phyloP scores from a whole-genome alignment of 2,113 vertebrate genomes.

The Archilochus colubris region DNA sequence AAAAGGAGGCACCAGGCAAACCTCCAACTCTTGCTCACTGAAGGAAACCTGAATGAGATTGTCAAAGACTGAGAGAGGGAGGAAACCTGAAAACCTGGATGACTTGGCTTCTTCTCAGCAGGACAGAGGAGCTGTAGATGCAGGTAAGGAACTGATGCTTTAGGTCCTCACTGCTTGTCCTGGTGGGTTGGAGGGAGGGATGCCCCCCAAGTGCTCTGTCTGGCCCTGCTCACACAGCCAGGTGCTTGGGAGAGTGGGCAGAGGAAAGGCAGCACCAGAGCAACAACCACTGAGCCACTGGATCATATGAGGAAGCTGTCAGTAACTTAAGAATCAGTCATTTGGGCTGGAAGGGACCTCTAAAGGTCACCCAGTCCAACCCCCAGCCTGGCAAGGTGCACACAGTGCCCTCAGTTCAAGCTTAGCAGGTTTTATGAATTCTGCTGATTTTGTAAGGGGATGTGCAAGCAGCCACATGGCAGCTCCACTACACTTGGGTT shows the following conservation, averaged over 20 bases:
- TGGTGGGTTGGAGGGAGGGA: not conserved
- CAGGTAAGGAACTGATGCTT: not conserved
- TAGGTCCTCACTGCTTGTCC: not conserved
- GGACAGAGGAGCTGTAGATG: accelerated
- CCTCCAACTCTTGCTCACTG: not conserved
- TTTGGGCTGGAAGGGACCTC: no score
- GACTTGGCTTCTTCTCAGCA: not conserved
- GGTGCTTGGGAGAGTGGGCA: no score
- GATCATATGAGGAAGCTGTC: no score
- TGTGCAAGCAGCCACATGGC: not conserved
- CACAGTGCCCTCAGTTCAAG: no score
- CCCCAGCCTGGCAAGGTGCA: no score
- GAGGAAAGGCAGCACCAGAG: no score
- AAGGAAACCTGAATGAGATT: not conserved
- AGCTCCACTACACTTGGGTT: not conserved
- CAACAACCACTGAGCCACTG: no score
- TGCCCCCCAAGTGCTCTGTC: not conserved
- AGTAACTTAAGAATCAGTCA: no score
- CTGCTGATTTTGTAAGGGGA: no score
- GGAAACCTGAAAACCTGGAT: not conserved
- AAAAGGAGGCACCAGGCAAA: not conserved
- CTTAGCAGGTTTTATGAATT: no score
- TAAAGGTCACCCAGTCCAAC: no score
- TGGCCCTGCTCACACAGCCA: no score
- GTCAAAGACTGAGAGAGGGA: accelerated